Conservation (phyloP, 2,888 invertebrate genomes). For the Ephialtes manifestator region DNA sequence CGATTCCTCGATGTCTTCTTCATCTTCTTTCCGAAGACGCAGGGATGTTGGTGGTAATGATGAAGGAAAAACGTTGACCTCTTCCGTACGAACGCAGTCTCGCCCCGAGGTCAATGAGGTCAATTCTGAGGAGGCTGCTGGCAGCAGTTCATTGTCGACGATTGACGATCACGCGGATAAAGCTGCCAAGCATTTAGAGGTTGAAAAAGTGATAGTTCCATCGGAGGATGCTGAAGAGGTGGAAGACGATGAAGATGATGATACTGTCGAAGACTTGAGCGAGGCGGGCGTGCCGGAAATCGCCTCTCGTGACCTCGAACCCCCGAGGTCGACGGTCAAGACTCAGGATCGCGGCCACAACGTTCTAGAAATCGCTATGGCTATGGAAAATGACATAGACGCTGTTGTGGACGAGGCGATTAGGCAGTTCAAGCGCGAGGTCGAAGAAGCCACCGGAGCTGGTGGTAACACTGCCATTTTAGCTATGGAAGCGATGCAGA, state of each 20-base stretch:
- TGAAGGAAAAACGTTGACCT: conserved; percentile 52
- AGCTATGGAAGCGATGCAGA: conserved; percentile 71
- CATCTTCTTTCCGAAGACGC: conserved; percentile 45
- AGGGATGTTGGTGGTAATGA: conserved; percentile 44
- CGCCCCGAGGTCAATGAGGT: conserved; percentile 60
- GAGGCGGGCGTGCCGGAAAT: neutral
- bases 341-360: conserved; percentile 82
- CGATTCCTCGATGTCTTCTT: conserved; percentile 50
- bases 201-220: conserved; percentile 69
- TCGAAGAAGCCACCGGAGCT: conserved; percentile 75
- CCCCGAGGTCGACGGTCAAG: conserved; percentile 79
- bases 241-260: conserved; percentile 37
- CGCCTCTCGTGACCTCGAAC: neutral
- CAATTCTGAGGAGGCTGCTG: conserved; percentile 29
- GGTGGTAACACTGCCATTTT: conserved; percentile 53
- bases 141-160: conserved; percentile 39
- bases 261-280: conserved; percentile 13
- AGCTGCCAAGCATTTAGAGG: conserved; percentile 62
- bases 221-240: conserved; percentile 36
- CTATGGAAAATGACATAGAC: conserved; percentile 82
- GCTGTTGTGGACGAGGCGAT: conserved; percentile 81
- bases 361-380: conserved; percentile 80
- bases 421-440: conserved; percentile 78
- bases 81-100: conserved; percentile 81
- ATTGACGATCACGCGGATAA: conserved; percentile 67